These are phyloP conservation scores for Seladonia tumulorum DNA, from an alignment of 2,888 invertebrate genomes.

Conservation along the genomic window DNA sequence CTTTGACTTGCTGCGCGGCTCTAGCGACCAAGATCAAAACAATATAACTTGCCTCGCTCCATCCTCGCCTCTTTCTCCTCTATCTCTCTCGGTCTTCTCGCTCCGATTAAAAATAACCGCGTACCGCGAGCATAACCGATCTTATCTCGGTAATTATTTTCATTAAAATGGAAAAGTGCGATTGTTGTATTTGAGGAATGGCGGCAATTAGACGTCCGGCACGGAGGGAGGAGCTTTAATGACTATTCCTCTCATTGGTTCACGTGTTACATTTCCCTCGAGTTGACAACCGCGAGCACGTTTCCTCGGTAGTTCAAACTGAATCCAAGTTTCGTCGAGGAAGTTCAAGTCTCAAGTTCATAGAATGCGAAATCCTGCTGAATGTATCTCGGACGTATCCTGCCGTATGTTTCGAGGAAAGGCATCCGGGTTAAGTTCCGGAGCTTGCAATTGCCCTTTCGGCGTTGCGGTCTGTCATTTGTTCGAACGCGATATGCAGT, in stretches of 20 bases:
- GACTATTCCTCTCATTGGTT: constrained; percentile 16
- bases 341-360: constrained; percentile 1
- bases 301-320: neutral
- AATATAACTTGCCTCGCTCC: constrained; percentile 18
- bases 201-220: constrained; percentile 23
- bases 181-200: constrained; percentile 26
- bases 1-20: constrained; percentile 57
- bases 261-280: neutral
- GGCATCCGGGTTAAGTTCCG: neutral
- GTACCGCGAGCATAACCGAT: constrained; percentile 13
- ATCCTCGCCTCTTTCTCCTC: neutral
- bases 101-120: constrained; percentile 38
- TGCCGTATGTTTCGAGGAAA: too few relatives aligned
- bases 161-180: constrained; percentile 50
- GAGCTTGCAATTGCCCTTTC: neutral
- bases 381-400: neutral
- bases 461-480: neutral
- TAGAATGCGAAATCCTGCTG: neutral
- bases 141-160: constrained; percentile 45
- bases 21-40: constrained; percentile 48
- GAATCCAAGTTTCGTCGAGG: neutral
- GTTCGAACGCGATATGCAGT: neutral
- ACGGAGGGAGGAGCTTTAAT: constrained; percentile 11
- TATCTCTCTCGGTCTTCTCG: neutral
- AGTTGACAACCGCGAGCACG: neutral